These are phyloP conservation scores for Urocyon cinereoargenteus DNA, from an alignment of 2,797 vertebrate species.

Conservation along the genomic window DNA sequence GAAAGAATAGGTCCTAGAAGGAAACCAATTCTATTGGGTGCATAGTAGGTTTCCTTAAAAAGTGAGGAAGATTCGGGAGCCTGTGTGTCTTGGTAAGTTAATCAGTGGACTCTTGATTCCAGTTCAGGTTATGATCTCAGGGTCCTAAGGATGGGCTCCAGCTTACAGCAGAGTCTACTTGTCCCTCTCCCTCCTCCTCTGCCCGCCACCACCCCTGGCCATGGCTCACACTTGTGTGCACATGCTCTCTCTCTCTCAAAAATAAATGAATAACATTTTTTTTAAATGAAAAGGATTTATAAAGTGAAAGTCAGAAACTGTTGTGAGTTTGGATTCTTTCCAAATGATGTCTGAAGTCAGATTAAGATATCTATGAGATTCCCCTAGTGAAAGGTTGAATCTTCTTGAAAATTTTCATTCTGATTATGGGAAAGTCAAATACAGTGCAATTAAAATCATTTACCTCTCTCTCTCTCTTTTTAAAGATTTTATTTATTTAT, in stretches of 20 bases:
- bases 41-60: background rate
- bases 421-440: background rate
- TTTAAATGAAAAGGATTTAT: background rate
- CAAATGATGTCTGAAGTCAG: background rate
- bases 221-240: background rate
- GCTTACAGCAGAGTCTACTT: background rate
- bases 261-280: no score
- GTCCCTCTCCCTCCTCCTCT: background rate
- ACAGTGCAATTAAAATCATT: background rate
- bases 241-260: background rate
- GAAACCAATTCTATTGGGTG: background rate
- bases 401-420: background rate
- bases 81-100: background rate
- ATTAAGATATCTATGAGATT: background rate
- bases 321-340: background rate
- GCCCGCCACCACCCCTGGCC: no score
- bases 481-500: no score
- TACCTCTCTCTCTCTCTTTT: background rate
- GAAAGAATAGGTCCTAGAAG: background rate
- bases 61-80: background rate
- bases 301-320: background rate
- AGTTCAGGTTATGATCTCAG: background rate
- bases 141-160: background rate
- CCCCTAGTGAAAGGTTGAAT: background rate
- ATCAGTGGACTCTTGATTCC: background rate